These are phyloP conservation scores for Caenorhabditis macrosperma DNA, from an alignment of 2,888 invertebrate species.

Conservation along the genomic window DNA sequence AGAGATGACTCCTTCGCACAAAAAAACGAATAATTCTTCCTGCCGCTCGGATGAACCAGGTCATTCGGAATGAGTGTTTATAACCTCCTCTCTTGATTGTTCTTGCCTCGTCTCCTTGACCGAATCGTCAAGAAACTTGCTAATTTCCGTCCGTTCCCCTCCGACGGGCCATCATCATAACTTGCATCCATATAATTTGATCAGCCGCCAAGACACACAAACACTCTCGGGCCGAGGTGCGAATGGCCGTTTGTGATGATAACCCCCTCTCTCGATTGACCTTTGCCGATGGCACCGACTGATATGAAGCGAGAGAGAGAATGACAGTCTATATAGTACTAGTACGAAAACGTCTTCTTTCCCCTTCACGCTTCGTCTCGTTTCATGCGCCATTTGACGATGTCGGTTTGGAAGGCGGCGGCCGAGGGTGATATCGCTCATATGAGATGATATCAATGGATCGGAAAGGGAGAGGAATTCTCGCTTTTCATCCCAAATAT, in stretches of 20 bases:
- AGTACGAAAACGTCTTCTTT: slow-evolving; percentile 4
- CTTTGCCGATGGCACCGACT: slow-evolving; percentile 11
- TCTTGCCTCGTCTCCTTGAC: slow-evolving; percentile 17
- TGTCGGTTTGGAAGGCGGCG: slow-evolving; percentile 18
- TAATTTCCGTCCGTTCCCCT: slow-evolving; percentile 42
- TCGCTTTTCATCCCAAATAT: slow-evolving; percentile 13
- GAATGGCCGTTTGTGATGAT: slow-evolving; percentile 11
- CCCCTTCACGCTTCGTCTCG: slow-evolving; percentile 40
- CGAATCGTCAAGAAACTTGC: slow-evolving; percentile 35
- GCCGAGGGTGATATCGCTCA: slow-evolving; percentile 12
- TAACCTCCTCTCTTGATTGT: slow-evolving; percentile 47
- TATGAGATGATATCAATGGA: slow-evolving; percentile 8
- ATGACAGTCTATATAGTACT: slow-evolving; percentile 10
- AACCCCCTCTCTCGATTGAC: slow-evolving; percentile 25
- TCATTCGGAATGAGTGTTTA: slow-evolving; percentile 53
- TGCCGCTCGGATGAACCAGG: slow-evolving; percentile 31
- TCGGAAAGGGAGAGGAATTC: neutral
- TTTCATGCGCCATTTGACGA: slow-evolving; percentile 39
- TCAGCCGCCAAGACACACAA: neutral
- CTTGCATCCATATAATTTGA: slow-evolving; percentile 14
- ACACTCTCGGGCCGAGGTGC: slow-evolving; percentile 11
- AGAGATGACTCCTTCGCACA: slow-evolving; percentile 25
- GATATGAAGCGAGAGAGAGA: neutral
- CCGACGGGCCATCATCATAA: slow-evolving; percentile 28
- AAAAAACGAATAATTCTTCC: slow-evolving; percentile 18